Evolutionary conservation across 2,888 invertebrate genomes (phyloP).

Genomic region (Colletes collaris): DNA sequence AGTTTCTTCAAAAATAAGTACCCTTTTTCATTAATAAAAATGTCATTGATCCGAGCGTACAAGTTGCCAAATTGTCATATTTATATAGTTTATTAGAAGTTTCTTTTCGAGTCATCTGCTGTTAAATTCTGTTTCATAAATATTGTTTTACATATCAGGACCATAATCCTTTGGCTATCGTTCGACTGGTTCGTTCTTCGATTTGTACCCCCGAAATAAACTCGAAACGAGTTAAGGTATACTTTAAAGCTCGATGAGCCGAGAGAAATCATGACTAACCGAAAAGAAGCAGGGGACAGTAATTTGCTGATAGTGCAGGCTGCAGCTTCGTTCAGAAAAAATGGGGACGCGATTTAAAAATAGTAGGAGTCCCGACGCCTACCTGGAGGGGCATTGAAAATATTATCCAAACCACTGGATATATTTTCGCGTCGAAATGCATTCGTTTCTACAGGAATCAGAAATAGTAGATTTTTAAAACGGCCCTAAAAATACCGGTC

Average conservation of each 20-base stretch:
- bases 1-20: too few relatives aligned
- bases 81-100: too few relatives aligned
- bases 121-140: too few relatives aligned
- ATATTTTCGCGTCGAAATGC: conserved; percentile 34
- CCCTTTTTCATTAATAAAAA: too few relatives aligned
- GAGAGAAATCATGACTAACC: background rate
- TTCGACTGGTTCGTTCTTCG: background rate
- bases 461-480: conserved; percentile 17
- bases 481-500: conserved; percentile 35
- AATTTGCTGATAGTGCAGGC: conserved; percentile 37
- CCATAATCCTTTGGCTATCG: background rate
- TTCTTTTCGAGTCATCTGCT: too few relatives aligned
- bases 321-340: conserved; percentile 37
- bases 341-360: conserved; percentile 54
- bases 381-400: conserved; percentile 37
- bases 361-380: conserved; percentile 37
- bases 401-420: conserved; percentile 34
- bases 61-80: too few relatives aligned
- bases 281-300: background rate
- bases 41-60: too few relatives aligned
- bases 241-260: background rate
- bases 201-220: background rate
- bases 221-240: background rate
- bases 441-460: conserved; percentile 6
- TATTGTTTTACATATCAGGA: too few relatives aligned